phyloP scores from a whole-genome alignment of 2,113 vertebrate species.

The Origma solitaria region DNA sequence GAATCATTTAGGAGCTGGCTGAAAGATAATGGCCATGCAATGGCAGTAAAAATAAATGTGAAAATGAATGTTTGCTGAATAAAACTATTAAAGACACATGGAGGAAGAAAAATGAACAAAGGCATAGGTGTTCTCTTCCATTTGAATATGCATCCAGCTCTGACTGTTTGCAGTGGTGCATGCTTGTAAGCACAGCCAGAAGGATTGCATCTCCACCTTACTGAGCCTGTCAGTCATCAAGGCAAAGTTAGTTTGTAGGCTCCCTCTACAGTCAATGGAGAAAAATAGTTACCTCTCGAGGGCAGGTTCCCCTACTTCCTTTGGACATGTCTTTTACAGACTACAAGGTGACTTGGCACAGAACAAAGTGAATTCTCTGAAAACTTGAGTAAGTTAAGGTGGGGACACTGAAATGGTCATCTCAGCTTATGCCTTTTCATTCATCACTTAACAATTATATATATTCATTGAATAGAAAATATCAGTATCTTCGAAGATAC shows the following conservation, averaged over 20 bases:
- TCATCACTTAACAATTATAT: not conserved
- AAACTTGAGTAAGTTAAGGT: not conserved
- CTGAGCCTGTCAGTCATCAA: not conserved
- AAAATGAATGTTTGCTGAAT: not conserved
- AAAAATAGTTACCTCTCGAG: not conserved
- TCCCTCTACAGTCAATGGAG: conserved; percentile 46
- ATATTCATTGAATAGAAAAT: not conserved
- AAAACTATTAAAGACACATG: not conserved
- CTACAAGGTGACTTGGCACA: not conserved
- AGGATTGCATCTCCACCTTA: not conserved
- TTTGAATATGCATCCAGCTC: not conserved
- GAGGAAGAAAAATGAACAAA: not conserved
- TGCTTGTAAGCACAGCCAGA: not conserved
- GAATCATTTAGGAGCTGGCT: not conserved
- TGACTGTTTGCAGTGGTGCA: not conserved
- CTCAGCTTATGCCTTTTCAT: not conserved
- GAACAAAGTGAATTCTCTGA: not conserved
- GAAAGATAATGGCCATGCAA: not conserved
- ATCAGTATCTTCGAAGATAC: not conserved
- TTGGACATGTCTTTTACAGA: not conserved
- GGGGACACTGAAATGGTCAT: not conserved
- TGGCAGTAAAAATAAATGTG: not conserved
- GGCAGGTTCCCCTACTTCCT: not conserved
- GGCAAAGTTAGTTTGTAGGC: conserved; percentile 34
- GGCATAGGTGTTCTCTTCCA: not conserved